Evolutionary conservation across 2,888 invertebrate genomes (phyloP), one percentile per base, ranked within the genome.

Genomic region (Altica lythri): DNA sequence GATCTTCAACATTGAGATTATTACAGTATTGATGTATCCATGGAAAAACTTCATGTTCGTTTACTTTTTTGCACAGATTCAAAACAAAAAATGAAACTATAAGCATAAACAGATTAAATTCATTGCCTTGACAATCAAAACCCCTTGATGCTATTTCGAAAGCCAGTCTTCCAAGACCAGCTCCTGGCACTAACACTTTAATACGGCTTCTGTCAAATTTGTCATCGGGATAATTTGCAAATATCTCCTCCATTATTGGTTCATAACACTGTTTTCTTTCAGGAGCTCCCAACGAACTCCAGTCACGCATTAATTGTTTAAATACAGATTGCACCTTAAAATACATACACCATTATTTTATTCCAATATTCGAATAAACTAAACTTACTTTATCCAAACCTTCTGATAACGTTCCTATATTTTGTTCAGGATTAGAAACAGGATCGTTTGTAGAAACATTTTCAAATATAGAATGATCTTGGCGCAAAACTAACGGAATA

Each of bases 61-160:
- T 88, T 71, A 85, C 84, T 70, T 80, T 78, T 6, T 78, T 78
- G 64, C 84, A 94, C 78, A 88, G 85, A 79, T 99, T 99, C 35
- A 99, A 80, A 52, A 99, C 88, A 75, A 95, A 98, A 78, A 95
- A 93, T 35, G 97, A 95, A 0, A 95, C 92, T 65, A 98, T 91
- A 42, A 99, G 79, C 98, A 99, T 99, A 75, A 95, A 97, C 29
- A 97, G 82, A 18, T 95, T 95, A 79, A 95, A 97, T 78, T 99
- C 99, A 74, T 99, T 99, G 60, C 97, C 99, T 77, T 97, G 94
- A 68, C 96, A 97, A 6, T 83, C 83, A 78, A 89, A 99, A 1
- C 97, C 97, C 12, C 86, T 81, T 51, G 84, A 83, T 0, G 97
- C 95, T 19, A 99, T 84, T 80, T 99, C 98, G 80, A 90, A 96